These are phyloP conservation scores for Orchesella cincta DNA, from an alignment of 1,140 invertebrate species.

Conservation along the genomic window DNA sequence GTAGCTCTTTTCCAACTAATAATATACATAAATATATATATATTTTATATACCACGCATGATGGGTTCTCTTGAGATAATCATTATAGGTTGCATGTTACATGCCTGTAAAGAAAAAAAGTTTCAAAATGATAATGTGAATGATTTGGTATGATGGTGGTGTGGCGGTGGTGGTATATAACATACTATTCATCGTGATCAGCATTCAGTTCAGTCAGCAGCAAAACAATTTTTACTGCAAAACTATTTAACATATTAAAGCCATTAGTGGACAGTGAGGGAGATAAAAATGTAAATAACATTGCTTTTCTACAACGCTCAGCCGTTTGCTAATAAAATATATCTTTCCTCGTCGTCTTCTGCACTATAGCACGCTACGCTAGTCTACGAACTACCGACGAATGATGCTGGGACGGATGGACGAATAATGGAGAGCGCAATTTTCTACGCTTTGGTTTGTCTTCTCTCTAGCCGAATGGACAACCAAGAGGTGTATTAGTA, in stretches of 20 bases:
- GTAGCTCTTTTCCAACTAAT: neutral
- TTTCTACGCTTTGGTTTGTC: no score
- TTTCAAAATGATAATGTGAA: neutral
- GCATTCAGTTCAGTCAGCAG: neutral
- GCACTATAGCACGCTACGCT: no score
- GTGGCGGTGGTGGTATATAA: no score
- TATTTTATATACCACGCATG: neutral
- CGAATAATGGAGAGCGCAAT: no score
- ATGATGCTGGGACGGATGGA: no score
- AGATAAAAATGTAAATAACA: slow-evolving; percentile 24
- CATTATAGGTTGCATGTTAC: neutral
- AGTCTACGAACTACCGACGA: no score
- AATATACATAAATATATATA: neutral
- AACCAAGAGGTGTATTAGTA: no score
- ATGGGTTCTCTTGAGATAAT: neutral
- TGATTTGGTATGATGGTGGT: neutral
- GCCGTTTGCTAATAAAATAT: no score
- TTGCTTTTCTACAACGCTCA: no score
- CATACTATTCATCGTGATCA: no score
- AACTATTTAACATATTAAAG: slow-evolving; percentile 23
- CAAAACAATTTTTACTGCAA: neutral
- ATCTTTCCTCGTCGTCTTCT: no score
- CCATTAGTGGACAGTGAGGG: neutral
- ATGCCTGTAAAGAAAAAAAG: neutral
- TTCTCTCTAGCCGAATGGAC: no score